Evolutionary conservation across 2,888 invertebrate genomes (phyloP), one percentile per base, ranked within the genome.

Genomic region (Sphaerophoria rueppellii): DNA sequence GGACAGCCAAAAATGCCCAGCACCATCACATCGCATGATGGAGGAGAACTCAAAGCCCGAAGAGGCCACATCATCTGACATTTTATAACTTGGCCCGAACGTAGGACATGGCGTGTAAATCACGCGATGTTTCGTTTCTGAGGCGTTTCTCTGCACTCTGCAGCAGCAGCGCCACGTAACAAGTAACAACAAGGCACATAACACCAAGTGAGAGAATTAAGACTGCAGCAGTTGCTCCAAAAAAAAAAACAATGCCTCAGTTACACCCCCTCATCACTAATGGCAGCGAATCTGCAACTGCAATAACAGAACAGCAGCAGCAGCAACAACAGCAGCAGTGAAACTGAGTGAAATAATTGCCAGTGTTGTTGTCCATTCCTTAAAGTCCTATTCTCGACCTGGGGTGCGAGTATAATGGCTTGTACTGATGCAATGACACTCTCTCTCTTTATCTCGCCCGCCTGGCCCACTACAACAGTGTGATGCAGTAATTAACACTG

Each of bases 401-500:
- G n/a, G n/a, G 6, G 6, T 50, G 4, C 14, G 6, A 9, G 46
- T 32, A 37, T 5, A 35, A 24, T 24, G 2, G 2, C 32, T 9
- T 34, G 34, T 63, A 40, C 67, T 52, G 70, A 76, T 72, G 76
- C 85, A 85, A 70, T 81, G 85, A 81, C 85, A 85, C 85, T 77
- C 80, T 63, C 54, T 24, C 24, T 24, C 24, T n/a, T n/a, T 24
- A 24, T 24, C 24, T 24, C 2, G 24, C 24, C 24, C 24, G 24
- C 24, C 24, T 73, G 46, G 61, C 75, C 81, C 40, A 67, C 24
- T 24, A 24, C 24, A 24, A 24, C 77, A 74, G 65, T 74, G 55
- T 86, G 86, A 82, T 86, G 86, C 86, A 82, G 86, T 86, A 86
- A 86, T 86, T 86, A 86, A 86, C 86, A 82, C 82, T 86, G 86